phyloP scores from a whole-genome alignment of 2,888 invertebrate species.

The Habroteleia sp. region DNA sequence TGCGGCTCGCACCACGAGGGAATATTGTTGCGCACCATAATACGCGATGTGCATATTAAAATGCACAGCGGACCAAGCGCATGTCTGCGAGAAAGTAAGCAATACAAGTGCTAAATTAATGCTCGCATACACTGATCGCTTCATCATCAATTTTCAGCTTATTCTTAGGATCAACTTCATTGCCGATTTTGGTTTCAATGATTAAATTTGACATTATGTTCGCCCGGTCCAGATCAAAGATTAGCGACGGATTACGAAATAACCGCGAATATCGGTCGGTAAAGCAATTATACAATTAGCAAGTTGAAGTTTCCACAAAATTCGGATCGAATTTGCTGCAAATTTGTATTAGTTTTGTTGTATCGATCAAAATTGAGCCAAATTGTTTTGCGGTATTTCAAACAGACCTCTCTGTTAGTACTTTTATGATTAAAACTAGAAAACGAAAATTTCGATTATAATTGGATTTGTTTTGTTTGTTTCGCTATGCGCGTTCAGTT shows the following conservation, averaged over 20 bases:
- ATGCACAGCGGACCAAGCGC: conserved; percentile 6
- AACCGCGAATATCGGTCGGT: background rate
- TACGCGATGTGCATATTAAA: conserved; percentile 61
- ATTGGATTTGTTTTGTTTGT: too few relatives aligned
- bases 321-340: too few relatives aligned
- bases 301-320: too few relatives aligned
- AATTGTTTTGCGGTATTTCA: too few relatives aligned
- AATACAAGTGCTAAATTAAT: conserved; percentile 22
- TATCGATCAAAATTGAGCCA: too few relatives aligned
- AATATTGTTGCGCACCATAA: conserved; percentile 56
- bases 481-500: too few relatives aligned
- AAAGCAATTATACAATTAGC: background rate
- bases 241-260: conserved; percentile 3
- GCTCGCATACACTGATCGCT: conserved; percentile 4
- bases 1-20: conserved; percentile 33
- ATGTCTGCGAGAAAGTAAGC: conserved; percentile 13
- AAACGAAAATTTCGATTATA: too few relatives aligned
- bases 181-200: background rate
- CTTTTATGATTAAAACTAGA: too few relatives aligned
- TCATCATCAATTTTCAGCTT: conserved; percentile 10
- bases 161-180: conserved; percentile 5
- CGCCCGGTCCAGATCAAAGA: background rate
- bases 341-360: too few relatives aligned
- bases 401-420: too few relatives aligned
- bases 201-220: background rate